A percentile compares a stretch with the other conserved stretches of the same genome.
Evolutionary conservation across 2,888 invertebrate species (phyloP).

Genomic region (Mallateleia sp.): DNA sequence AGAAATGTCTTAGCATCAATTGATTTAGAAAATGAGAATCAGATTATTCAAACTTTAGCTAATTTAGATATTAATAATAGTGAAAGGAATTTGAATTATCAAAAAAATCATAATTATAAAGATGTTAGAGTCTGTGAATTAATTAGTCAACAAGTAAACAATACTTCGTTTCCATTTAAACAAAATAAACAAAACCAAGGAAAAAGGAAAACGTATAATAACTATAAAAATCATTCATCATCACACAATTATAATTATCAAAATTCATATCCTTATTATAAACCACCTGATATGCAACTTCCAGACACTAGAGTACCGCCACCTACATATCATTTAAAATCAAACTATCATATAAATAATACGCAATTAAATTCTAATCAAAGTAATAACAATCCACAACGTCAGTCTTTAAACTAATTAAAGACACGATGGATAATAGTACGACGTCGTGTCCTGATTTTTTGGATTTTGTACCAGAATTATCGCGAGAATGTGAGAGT

Average conservation of each 20-base stretch:
- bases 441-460: conserved; percentile 51
- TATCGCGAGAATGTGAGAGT: background rate
- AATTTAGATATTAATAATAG: conserved; percentile 51
- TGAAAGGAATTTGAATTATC: conserved; percentile 35
- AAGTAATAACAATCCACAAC: background rate
- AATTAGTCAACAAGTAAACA: background rate
- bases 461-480: conserved; percentile 59
- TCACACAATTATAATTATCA: no score
- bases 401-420: conserved; percentile 37
- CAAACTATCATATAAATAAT: no score
- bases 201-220: no score
- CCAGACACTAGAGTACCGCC: background rate
- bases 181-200: no score
- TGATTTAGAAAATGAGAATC: conserved; percentile 39
- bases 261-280: no score
- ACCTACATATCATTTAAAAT: background rate
- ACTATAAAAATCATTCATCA: no score
- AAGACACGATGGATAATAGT: conserved; percentile 14
- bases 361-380: conserved; percentile 5
- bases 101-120: background rate
- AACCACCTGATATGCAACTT: no score
- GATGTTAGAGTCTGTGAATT: conserved; percentile 42
- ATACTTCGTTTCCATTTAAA: no score
- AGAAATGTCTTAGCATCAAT: conserved; percentile 47
- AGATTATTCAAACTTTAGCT: conserved; percentile 44